Conservation (phyloP, 2,888 invertebrate species). For the Patella depressa region DNA sequence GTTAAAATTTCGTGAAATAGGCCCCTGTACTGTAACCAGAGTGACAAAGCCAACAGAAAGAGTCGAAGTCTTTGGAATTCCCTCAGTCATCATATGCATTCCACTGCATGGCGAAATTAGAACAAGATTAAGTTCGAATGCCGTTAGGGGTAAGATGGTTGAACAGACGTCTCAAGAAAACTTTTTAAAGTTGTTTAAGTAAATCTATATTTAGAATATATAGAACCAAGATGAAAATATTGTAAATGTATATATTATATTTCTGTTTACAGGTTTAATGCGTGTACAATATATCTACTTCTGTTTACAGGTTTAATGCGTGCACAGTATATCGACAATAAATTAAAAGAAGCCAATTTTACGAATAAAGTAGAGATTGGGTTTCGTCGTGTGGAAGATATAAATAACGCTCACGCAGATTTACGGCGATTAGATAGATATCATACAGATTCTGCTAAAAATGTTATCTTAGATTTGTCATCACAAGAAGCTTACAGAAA, state of each 20-base stretch:
- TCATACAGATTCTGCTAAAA: constrained; percentile 38
- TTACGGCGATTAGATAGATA: constrained; percentile 50
- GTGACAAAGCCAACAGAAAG: no score
- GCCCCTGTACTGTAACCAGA: no score
- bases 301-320: constrained; percentile 41
- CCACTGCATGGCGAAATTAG: no score
- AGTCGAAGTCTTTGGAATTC: no score
- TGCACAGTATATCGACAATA: constrained; percentile 38
- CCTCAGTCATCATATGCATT: no score
- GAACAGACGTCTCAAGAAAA: no score
- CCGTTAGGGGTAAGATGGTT: no score
- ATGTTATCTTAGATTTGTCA: constrained; percentile 58
- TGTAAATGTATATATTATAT: not conserved
- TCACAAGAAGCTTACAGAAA: constrained; percentile 46
- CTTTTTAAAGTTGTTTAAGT: no score
- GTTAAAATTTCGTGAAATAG: no score
- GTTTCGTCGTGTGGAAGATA: constrained; percentile 45
- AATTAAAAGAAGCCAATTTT: constrained; percentile 21
- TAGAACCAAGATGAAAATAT: not conserved
- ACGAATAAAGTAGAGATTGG: constrained; percentile 29
- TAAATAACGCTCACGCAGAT: constrained; percentile 52
- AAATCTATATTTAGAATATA: no score
- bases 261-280: constrained; percentile 38
- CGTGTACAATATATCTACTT: constrained; percentile 41
- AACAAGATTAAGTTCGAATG: no score